Percentiles rank a stretch among this genome's conserved stretches.
Conservation (phyloP, 2,888 invertebrate genomes). For the Dynastes maya region DNA sequence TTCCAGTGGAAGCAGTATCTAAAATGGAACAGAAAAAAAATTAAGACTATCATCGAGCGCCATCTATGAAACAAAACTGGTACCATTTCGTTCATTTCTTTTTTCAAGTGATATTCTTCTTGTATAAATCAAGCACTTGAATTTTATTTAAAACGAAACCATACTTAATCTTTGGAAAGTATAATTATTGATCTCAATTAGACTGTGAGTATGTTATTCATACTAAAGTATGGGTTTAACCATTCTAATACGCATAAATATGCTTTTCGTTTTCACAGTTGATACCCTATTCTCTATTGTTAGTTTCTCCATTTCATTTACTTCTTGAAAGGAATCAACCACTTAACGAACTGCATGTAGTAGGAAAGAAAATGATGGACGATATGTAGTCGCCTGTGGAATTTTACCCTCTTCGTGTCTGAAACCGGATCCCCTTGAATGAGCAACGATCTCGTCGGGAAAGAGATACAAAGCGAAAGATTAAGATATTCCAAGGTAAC, state of each 20-base stretch:
- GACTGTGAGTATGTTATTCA: not conserved
- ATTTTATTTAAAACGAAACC: too few species aligned
- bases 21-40: conserved; percentile 19
- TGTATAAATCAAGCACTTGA: not conserved
- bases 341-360: conserved; percentile 54
- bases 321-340: conserved; percentile 49
- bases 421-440: conserved; percentile 59
- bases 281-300: conserved; percentile 16
- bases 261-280: too few species aligned
- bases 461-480: conserved; percentile 57
- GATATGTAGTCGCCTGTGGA: conserved; percentile 72
- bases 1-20: conserved; percentile 1
- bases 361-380: conserved; percentile 57
- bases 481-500: conserved; percentile 57
- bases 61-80: conserved; percentile 14
- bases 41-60: conserved; percentile 8
- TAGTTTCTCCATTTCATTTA: not conserved
- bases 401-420: conserved; percentile 65
- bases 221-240: not conserved
- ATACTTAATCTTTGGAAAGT: too few species aligned
- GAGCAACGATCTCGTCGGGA: conserved; percentile 59
- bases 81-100: not conserved
- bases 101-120: not conserved
- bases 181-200: not conserved
- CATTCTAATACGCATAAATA: too few species aligned